Evolutionary conservation across 2,797 vertebrate genomes (phyloP).

Genomic region (Cyclura pinguis): DNA sequence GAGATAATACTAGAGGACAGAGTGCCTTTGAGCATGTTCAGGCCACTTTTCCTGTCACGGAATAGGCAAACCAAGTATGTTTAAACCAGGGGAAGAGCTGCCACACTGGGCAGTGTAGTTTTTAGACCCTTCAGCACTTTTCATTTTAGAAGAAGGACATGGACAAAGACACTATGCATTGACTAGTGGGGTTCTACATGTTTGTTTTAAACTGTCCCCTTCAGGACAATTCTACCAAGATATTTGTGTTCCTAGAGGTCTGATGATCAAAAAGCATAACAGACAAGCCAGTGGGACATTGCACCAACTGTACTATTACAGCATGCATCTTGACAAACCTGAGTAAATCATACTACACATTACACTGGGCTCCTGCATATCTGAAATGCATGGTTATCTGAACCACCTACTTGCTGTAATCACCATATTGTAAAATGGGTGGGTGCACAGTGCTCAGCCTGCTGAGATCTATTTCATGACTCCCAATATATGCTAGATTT

Average conservation of each 20-base stretch:
- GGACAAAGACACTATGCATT: constrained; percentile 54
- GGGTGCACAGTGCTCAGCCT: constrained; percentile 73
- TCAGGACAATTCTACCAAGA: constrained; percentile 60
- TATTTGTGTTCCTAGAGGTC: constrained; percentile 56
- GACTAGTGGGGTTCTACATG: constrained; percentile 65
- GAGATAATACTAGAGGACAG: not conserved
- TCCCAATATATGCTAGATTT: constrained; percentile 63
- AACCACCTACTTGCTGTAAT: constrained; percentile 75
- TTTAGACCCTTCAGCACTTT: not conserved
- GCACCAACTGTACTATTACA: constrained; percentile 69
- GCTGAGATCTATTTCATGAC: constrained; percentile 72
- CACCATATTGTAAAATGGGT: constrained; percentile 71
- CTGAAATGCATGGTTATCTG: constrained; percentile 66
- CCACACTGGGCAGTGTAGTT: not conserved
- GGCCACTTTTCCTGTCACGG: not conserved
- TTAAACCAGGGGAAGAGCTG: not conserved
- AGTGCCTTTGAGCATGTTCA: not conserved
- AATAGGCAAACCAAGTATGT: not conserved
- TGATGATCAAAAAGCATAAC: constrained; percentile 63
- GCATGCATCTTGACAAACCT: constrained; percentile 70
- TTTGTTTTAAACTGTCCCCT: constrained; percentile 58
- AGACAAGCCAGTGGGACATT: constrained; percentile 69
- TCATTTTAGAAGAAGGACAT: constrained; percentile 39
- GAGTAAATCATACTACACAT: constrained; percentile 74
- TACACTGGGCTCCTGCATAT: constrained; percentile 75